Evolutionary conservation across 2,888 invertebrate species (phyloP), one percentile per base, ranked within the genome.

Genomic region (Diaperis boleti): DNA sequence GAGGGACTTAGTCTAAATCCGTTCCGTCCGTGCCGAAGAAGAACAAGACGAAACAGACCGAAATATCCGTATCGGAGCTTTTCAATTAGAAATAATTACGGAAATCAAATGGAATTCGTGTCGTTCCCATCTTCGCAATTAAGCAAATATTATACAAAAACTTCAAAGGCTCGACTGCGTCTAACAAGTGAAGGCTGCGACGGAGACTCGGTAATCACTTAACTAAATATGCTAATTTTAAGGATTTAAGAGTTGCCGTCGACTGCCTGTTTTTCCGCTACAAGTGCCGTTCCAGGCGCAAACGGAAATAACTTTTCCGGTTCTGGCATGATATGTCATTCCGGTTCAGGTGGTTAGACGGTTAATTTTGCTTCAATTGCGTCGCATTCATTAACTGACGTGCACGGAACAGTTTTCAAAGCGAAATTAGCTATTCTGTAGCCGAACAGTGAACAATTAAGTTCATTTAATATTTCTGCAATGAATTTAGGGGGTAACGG

Each of bases 291-390:
- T 70, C 44, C 31, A 66, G 68, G 66, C 68, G 61, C 59, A 65
- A 65, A 62, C 65, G 69, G 69, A 69, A 69, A 69, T 69, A 69
- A 69, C 67, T 69, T 65, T 68, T 68, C 69, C 69, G 68, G 69
- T 64, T 54, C 42, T 56, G 56, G 64, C 64, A 61, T 67, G 69
- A 69, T 69, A 68, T 64, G 59, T 65, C 62, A 52, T 69, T 69
- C 67, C 69, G 64, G 64, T 69, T 64, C 69, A 68, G 67, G 67
- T 67, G 67, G 66, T 63, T 68, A 56, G 55, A 67, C 60, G 62
- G 45, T 61, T 66, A 66, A 67, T 67, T 67, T 66, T 60, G 60
- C 47, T 39, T 45, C 54, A 41, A 55, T 55, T 42, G 44, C 42
- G 17, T 18, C 10, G 29, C 26, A 37, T 54, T 54, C 45, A 61